Evolutionary conservation across 1,140 invertebrate species (phyloP).

Genomic region (Trichonephila clavipes): DNA sequence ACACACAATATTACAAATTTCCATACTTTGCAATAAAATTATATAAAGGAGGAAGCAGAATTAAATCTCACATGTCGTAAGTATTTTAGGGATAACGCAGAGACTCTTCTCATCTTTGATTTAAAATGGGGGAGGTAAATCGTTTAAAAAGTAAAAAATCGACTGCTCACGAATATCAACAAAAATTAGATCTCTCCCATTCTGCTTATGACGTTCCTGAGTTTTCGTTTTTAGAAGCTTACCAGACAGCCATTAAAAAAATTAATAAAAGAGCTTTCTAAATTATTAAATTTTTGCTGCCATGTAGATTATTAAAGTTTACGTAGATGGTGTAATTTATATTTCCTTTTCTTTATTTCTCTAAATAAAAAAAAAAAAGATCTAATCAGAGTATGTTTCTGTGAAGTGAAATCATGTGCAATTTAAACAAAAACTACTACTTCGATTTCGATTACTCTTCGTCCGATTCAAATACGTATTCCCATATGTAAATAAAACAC

Average conservation of each 20-base stretch:
- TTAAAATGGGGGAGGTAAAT: background rate
- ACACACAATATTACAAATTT: constrained; percentile 8
- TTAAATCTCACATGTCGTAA: constrained; percentile 59
- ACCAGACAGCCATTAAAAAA: background rate
- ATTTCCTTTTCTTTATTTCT: background rate
- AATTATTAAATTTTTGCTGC: background rate
- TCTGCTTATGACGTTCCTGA: background rate
- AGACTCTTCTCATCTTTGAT: constrained; percentile 36
- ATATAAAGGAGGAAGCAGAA: constrained; percentile 59
- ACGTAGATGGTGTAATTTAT: background rate
- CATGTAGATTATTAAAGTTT: background rate
- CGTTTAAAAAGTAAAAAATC: background rate
- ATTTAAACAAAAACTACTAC: background rate
- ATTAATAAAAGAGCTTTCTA: background rate
- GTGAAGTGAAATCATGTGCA: constrained; percentile 6
- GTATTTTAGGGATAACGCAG: constrained; percentile 50
- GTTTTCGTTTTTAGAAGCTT: background rate
- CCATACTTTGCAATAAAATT: constrained; percentile 34
- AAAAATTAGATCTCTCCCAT: background rate
- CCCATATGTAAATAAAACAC: constrained; percentile 25
- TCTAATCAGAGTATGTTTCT: background rate
- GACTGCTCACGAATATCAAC: background rate
- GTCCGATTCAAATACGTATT: constrained; percentile 23
- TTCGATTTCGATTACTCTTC: constrained; percentile 16
- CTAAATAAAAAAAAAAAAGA: background rate